Evolutionary conservation across 2,113 vertebrate genomes (phyloP).

Genomic region (Ursus arctos): DNA sequence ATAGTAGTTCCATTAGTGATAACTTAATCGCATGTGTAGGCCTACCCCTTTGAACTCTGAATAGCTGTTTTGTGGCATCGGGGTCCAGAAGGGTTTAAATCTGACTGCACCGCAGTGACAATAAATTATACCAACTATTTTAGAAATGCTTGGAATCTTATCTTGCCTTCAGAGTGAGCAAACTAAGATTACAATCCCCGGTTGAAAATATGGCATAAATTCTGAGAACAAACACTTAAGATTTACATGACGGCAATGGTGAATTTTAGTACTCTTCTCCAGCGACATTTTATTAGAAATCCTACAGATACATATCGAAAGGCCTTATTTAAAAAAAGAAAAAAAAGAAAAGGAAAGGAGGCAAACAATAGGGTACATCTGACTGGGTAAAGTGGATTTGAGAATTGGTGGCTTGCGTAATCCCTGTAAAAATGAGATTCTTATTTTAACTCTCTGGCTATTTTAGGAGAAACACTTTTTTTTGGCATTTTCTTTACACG

Average conservation of each 20-base stretch:
- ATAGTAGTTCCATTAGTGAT: slow-evolving; percentile 86
- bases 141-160: slow-evolving; percentile 91
- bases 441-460: slow-evolving; percentile 45
- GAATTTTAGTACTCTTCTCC: slow-evolving; percentile 49
- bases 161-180: slow-evolving; percentile 85
- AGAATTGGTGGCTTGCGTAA: background rate
- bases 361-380: background rate
- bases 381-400: background rate
- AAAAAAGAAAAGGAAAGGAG: background rate
- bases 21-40: slow-evolving; percentile 85
- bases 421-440: background rate
- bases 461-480: slow-evolving; percentile 23
- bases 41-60: slow-evolving; percentile 90
- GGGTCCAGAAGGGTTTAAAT: slow-evolving; percentile 88
- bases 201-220: slow-evolving; percentile 82
- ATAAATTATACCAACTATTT: slow-evolving; percentile 91
- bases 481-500: slow-evolving; percentile 16
- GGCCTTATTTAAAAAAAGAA: background rate
- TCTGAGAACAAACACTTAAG: slow-evolving; percentile 78
- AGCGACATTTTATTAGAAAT: background rate
- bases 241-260: slow-evolving; percentile 28
- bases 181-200: slow-evolving; percentile 75
- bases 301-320: background rate
- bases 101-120: slow-evolving; percentile 87
- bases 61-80: slow-evolving; percentile 83